phyloP scores from a whole-genome alignment of 2,888 invertebrate genomes.

The Margaritifera margaritifera region DNA sequence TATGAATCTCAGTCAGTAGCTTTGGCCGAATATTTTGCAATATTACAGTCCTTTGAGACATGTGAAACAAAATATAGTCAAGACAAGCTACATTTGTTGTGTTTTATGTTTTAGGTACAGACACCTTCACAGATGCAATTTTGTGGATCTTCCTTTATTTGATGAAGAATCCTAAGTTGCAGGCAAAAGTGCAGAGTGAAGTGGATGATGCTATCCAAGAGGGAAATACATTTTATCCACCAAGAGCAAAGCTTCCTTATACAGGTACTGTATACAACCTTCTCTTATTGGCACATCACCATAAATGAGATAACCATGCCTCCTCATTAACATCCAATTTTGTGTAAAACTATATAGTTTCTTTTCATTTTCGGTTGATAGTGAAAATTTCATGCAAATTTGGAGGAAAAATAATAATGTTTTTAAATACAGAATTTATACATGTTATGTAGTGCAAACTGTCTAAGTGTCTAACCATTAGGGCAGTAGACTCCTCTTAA shows the following conservation, averaged over 20 bases:
- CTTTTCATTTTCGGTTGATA: too few relatives aligned
- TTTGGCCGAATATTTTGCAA: not conserved
- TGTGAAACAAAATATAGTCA: not conserved
- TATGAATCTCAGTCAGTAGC: not conserved
- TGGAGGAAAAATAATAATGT: too few relatives aligned
- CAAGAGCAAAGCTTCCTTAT: not conserved
- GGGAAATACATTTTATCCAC: too few relatives aligned
- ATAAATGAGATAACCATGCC: too few relatives aligned
- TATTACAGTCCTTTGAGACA: not conserved
- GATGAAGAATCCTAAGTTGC: conserved; percentile 24
- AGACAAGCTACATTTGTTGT: not conserved
- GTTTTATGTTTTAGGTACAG: conserved; percentile 27
- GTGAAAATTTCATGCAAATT: too few relatives aligned
- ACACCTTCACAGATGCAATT: conserved; percentile 26
- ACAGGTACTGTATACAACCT: not conserved
- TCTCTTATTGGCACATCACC: too few relatives aligned
- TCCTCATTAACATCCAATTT: too few relatives aligned
- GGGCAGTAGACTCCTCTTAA: too few relatives aligned
- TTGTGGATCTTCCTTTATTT: conserved; percentile 38
- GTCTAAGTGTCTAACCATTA: too few relatives aligned
- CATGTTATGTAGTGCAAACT: too few relatives aligned
- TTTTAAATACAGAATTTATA: too few relatives aligned
- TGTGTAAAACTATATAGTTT: too few relatives aligned
- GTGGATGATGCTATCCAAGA: conserved; percentile 17
- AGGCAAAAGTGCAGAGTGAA: conserved; percentile 33